phyloP scores from a whole-genome alignment of 2,113 vertebrate genomes.

The Melanocharis versteri region DNA sequence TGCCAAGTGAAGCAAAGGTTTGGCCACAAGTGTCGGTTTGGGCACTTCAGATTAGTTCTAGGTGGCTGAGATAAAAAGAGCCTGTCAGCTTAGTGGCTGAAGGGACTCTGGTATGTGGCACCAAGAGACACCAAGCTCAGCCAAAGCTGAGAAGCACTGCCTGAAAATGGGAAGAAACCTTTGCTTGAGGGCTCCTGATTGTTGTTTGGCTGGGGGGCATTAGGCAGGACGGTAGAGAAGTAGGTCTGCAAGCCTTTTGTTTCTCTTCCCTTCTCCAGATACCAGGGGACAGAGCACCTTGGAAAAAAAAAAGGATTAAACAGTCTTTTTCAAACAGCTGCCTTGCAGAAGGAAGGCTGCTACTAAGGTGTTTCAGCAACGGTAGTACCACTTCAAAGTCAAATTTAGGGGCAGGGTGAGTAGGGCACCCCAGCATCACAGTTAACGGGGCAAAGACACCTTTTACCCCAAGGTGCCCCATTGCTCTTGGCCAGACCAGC shows the following conservation, averaged over 20 bases:
- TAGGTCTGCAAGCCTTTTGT: background rate
- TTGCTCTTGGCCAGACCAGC: background rate
- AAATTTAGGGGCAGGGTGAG: background rate
- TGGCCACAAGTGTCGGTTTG: background rate
- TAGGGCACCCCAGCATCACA: background rate
- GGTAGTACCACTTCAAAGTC: background rate
- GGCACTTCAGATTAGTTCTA: background rate
- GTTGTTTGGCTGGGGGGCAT: background rate
- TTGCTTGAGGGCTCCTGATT: background rate
- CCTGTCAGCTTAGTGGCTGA: background rate
- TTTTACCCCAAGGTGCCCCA: background rate
- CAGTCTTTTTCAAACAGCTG: background rate
- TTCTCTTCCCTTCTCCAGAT: background rate
- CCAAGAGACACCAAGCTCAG: background rate
- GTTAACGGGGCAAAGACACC: background rate
- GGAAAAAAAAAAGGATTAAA: background rate
- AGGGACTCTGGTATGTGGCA: background rate
- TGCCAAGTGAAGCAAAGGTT: background rate
- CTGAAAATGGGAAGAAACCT: background rate
- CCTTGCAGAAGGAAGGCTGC: background rate
- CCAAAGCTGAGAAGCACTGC: background rate
- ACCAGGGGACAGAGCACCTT: background rate
- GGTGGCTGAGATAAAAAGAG: background rate
- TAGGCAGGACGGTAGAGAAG: rapidly evolving
- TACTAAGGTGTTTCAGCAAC: background rate